Conservation (phyloP, 2,888 invertebrate genomes). For the Phania funesta region DNA sequence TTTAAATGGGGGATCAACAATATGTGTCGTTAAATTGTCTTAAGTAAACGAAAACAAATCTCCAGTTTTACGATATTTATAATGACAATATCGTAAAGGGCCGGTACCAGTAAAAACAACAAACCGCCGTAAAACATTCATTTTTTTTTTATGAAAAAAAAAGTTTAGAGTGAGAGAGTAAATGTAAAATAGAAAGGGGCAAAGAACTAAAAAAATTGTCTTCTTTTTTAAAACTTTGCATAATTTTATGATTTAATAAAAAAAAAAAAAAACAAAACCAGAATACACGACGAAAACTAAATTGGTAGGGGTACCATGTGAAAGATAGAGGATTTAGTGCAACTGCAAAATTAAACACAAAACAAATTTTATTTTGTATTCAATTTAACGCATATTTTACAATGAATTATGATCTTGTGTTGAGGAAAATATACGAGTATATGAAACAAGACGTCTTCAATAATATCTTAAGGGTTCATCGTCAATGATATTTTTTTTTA, state of each 20-base stretch:
- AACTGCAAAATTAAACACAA: slow-evolving; percentile 11
- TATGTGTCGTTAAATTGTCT: no score
- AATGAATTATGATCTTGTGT: slow-evolving; percentile 62
- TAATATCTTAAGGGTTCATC: slow-evolving; percentile 33
- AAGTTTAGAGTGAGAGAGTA: slow-evolving; percentile 11
- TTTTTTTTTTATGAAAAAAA: slow-evolving; percentile 13
- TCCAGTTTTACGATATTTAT: slow-evolving; percentile 22
- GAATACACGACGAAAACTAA: neutral
- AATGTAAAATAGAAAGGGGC: slow-evolving; percentile 30
- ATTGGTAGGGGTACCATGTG: neutral
- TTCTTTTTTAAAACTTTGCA: slow-evolving; percentile 40
- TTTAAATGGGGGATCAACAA: slow-evolving; percentile 17
- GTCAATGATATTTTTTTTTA: slow-evolving; percentile 30
- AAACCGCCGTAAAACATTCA: slow-evolving; percentile 48
- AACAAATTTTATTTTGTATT: slow-evolving; percentile 67
- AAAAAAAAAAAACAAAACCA: neutral
- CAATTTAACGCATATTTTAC: slow-evolving; percentile 67
- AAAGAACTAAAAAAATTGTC: slow-evolving; percentile 32
- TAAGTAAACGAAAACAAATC: slow-evolving; percentile 29
- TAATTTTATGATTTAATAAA: slow-evolving; percentile 41
- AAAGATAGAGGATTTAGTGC: neutral
- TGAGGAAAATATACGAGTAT: neutral
- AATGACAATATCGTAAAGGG: neutral
- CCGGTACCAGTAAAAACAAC: neutral
- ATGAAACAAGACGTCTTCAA: slow-evolving; percentile 21